Evolutionary conservation across 2,888 invertebrate species (phyloP).

Genomic region (Lasioglossum marginatum): DNA sequence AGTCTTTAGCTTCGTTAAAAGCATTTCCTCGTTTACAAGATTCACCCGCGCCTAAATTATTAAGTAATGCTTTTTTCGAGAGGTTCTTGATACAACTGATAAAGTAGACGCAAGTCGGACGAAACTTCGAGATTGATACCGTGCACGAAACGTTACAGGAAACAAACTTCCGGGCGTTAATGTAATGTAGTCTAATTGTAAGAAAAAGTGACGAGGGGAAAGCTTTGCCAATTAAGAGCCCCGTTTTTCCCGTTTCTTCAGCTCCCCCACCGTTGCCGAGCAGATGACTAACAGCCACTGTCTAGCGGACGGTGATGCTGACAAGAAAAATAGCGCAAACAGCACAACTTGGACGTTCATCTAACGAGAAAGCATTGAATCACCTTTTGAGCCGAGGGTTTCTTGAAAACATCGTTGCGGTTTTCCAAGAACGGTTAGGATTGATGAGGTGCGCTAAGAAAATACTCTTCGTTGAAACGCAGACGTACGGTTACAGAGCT

Average conservation of each 20-base stretch:
- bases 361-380: slow-evolving; percentile 71
- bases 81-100: not conserved
- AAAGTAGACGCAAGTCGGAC: not conserved
- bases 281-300: slow-evolving; percentile 47
- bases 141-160: not conserved
- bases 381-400: slow-evolving; percentile 62
- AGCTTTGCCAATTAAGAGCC: slow-evolving; percentile 48
- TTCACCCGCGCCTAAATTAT: not conserved
- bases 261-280: not conserved
- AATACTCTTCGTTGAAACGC: slow-evolving; percentile 52
- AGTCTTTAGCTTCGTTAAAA: not conserved
- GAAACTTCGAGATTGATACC: slow-evolving; percentile 37
- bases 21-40: not conserved
- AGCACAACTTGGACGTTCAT: slow-evolving; percentile 56
- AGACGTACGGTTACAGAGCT: slow-evolving; percentile 48
- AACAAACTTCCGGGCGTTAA: slow-evolving; percentile 24
- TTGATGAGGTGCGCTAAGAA: slow-evolving; percentile 66
- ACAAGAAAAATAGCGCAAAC: slow-evolving; percentile 52
- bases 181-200: slow-evolving; percentile 3
- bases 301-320: slow-evolving; percentile 49
- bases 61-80: not conserved
- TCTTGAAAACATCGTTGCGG: slow-evolving; percentile 40
- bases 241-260: slow-evolving; percentile 27
- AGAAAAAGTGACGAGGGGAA: slow-evolving; percentile 36
- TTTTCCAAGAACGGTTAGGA: slow-evolving; percentile 49